Evolutionary conservation across 2,113 vertebrate genomes (phyloP).

Genomic region (Carassius carassius): DNA sequence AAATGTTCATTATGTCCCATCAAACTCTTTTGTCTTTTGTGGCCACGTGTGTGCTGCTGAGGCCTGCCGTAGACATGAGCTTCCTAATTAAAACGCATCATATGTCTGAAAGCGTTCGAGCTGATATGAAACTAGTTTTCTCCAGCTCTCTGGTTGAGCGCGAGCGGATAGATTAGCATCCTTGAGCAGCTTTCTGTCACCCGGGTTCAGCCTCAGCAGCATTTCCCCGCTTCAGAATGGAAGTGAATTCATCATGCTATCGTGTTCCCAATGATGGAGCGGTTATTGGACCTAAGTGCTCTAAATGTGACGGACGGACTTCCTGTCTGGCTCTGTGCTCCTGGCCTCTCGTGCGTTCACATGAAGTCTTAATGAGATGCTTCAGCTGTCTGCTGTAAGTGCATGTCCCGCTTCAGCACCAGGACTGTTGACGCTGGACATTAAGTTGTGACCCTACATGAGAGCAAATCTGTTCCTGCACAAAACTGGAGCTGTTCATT

Average conservation of each 20-base stretch:
- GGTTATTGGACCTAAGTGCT: conserved; percentile 26
- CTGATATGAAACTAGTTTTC: background rate
- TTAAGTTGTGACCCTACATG: background rate
- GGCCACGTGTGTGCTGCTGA: background rate
- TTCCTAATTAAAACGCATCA: background rate
- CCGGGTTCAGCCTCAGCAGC: background rate
- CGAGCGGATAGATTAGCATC: background rate
- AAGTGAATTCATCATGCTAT: background rate
- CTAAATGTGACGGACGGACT: conserved; percentile 4
- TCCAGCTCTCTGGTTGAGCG: too few relatives aligned
- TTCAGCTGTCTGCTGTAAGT: background rate
- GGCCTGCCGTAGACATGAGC: background rate
- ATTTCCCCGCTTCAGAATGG: background rate
- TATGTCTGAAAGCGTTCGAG: background rate
- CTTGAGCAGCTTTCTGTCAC: background rate
- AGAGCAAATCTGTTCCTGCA: background rate
- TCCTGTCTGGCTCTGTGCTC: conserved; percentile 2
- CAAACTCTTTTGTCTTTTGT: background rate
- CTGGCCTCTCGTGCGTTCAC: background rate
- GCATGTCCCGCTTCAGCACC: background rate
- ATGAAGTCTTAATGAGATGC: background rate
- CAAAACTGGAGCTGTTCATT: background rate
- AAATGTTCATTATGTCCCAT: background rate
- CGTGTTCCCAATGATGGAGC: conserved; percentile 1
- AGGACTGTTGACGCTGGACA: background rate